A percentile compares a stretch with the other conserved stretches of the same genome.
Evolutionary conservation across 2,113 vertebrate species (phyloP).

Genomic region (Pongo abelii): DNA sequence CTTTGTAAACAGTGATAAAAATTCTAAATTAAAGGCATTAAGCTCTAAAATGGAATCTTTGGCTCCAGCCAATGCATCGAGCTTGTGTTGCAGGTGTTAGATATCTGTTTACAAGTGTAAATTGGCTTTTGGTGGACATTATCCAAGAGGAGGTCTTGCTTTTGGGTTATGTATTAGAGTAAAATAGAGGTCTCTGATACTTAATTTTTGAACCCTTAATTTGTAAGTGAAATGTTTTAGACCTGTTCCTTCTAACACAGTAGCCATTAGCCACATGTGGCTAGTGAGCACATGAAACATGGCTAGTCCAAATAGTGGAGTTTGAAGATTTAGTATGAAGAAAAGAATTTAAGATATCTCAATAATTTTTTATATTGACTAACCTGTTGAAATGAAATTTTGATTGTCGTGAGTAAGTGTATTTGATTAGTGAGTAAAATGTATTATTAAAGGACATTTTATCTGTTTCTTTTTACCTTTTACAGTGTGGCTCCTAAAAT

Average conservation of each 20-base stretch:
- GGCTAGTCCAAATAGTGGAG: not conserved
- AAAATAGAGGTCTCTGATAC: not conserved
- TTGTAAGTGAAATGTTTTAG: not conserved
- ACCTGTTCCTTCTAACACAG: not conserved
- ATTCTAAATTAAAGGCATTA: not conserved
- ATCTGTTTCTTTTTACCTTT: not conserved
- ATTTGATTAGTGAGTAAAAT: not conserved
- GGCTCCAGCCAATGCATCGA: not conserved
- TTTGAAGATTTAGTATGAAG: not conserved
- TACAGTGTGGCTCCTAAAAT: not conserved
- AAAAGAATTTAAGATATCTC: not conserved
- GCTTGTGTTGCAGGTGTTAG: not conserved
- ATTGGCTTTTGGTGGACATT: not conserved
- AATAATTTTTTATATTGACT: not conserved
- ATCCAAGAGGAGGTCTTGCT: not conserved
- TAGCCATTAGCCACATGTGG: not conserved
- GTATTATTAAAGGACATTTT: not conserved
- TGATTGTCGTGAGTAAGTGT: not conserved
- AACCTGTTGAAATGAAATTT: not conserved
- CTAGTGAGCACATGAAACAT: not conserved
- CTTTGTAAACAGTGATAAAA: constrained; percentile 5
- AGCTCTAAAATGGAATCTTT: not conserved
- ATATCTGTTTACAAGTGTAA: not conserved
- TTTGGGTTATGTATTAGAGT: not conserved
- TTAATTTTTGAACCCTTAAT: not conserved